Base-by-base conservation (phyloP, 1,140 invertebrate species). In the Eulimnadia texana region DNA sequence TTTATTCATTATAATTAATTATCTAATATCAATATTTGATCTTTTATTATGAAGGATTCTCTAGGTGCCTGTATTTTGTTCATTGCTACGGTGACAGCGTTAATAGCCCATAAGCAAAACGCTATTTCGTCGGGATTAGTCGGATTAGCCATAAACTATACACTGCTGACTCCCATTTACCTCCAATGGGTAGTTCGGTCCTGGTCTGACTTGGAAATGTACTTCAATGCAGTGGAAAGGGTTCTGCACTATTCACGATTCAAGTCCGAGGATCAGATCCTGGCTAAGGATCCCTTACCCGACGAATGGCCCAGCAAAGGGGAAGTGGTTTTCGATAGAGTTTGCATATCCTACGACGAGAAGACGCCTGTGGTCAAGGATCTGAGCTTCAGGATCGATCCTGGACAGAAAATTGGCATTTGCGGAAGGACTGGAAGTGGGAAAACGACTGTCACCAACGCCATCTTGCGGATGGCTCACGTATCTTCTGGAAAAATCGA, bases 101-200 rank as follows among this genome's bases (percentile, higher is more conserved):
- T 84, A 64, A 70, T 78, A 54, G 78, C 78, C 52, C 79, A 77
- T 2, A 64, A 78, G 20, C 73, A 75, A 58, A 77, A 78, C 0
- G 68, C 71, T 58, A 77, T 83, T 2, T 79, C 80, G 29, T 78
- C 80, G 1, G 78, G 83, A 13, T 70, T 82, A 60, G 80, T 84
- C 28, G 86, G 84, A 2, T 71, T 88, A 60, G 84, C 85, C 29
- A 84, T 88, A 64, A 84, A 85, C 67, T 89, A 88, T 72, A 83
- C 85, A n/a, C 78, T 90, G 20, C 73, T 89, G 56, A 79, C 89
- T 61, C 86, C 86, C 19, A 82, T 86, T 66, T 90, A 88, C 72
- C 76, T 90, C 49, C 87, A 86, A 67, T 87, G 85, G 81, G 82
- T 88, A 52, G 85, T 88, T 60, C 84, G 86, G 71, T 84, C 85